Evolutionary conservation across 2,888 invertebrate species (phyloP).

Genomic region (Branchellion lobata): DNA sequence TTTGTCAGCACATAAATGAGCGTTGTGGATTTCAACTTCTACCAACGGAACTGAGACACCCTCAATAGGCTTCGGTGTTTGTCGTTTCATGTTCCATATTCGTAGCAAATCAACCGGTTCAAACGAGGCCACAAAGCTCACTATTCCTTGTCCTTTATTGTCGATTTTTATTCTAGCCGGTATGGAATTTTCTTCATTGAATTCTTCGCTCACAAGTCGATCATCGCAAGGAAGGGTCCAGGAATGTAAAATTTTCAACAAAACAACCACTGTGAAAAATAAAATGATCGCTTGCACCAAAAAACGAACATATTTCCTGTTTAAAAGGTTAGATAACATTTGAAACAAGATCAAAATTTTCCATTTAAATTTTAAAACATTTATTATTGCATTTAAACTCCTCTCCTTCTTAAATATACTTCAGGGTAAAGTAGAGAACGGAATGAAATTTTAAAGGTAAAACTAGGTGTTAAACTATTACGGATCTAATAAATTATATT

Average conservation of each 20-base stretch:
- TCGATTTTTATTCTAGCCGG: slow-evolving; percentile 44
- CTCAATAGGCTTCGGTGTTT: background rate
- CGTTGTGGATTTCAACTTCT: slow-evolving; percentile 41
- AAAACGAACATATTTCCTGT: slow-evolving; percentile 28
- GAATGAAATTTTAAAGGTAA: too few species aligned
- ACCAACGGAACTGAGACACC: background rate
- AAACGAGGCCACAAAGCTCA: slow-evolving; percentile 40
- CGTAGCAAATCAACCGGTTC: slow-evolving; percentile 36
- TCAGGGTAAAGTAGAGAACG: too few species aligned
- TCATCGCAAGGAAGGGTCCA: background rate
- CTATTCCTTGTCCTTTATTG: slow-evolving; percentile 6
- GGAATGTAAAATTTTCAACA: slow-evolving; percentile 10
- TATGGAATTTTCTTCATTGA: slow-evolving; percentile 27
- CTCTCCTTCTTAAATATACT: too few species aligned
- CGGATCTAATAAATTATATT: too few species aligned
- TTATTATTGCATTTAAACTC: too few species aligned
- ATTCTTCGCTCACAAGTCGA: background rate
- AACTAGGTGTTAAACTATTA: too few species aligned
- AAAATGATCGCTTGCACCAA: background rate
- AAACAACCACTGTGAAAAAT: background rate
- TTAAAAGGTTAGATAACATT: slow-evolving; percentile 13
- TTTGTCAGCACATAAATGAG: slow-evolving; percentile 43
- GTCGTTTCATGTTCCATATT: slow-evolving; percentile 26
- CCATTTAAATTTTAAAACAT: background rate
- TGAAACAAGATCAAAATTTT: background rate